Conservation (phyloP, 2,888 invertebrate genomes). For the Lasiommata megera region DNA sequence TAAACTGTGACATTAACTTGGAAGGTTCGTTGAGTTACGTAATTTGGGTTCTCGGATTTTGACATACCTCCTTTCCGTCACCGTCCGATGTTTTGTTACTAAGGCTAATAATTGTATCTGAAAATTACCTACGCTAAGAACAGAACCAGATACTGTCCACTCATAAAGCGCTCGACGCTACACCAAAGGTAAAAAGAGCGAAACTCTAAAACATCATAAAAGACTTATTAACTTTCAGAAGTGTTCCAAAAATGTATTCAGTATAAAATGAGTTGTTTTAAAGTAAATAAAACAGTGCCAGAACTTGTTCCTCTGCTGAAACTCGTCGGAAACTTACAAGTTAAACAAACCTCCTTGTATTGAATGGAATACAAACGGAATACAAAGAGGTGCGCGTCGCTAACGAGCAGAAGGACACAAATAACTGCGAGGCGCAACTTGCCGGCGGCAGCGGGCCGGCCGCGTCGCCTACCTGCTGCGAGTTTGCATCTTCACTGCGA, state of each 20-base stretch:
- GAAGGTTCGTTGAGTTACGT: no score
- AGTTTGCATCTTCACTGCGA: no score
- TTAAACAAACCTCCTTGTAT: slow-evolving; percentile 1
- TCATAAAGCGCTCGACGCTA: no score
- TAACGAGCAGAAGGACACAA: not conserved
- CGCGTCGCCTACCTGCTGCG: no score
- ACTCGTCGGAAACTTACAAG: not conserved
- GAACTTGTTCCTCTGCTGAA: not conserved
- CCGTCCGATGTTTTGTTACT: no score
- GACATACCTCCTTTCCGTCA: no score
- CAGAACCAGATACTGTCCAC: no score
- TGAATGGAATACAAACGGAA: not conserved
- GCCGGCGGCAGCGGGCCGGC: not conserved
- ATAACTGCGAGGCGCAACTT: slow-evolving; percentile 1
- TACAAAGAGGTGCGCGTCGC: not conserved
- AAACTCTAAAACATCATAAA: not conserved
- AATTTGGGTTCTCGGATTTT: no score
- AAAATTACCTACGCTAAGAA: no score
- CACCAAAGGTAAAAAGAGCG: no score
- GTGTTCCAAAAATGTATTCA: not conserved
- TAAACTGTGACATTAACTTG: no score
- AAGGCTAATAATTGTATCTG: no score
- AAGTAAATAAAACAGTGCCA: not conserved
- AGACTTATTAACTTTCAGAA: not conserved
- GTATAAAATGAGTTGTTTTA: not conserved